These are phyloP conservation scores for Notothenia coriiceps DNA, from an alignment of 2,113 vertebrate species.

Conservation along the genomic window DNA sequence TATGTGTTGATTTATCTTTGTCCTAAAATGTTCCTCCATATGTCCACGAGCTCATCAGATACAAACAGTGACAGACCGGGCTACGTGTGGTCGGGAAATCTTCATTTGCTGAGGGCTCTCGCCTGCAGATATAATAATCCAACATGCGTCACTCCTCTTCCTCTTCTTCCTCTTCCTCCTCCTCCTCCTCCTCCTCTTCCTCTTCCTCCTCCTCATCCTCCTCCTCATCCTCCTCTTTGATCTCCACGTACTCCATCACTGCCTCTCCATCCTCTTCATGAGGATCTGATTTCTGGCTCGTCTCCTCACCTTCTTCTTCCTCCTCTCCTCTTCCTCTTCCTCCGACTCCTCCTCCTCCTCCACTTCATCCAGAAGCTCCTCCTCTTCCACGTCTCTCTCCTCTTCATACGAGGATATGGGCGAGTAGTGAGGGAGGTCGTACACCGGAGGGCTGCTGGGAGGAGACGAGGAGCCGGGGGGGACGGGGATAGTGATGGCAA, in stretches of 20 bases:
- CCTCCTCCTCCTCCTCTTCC: background rate
- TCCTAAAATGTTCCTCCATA: constrained; percentile 20
- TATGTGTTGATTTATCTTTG: constrained; percentile 43
- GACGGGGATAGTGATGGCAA: constrained; percentile 69
- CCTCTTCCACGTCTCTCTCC: constrained; percentile 62
- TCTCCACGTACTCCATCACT: constrained; percentile 64
- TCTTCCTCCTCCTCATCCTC: constrained; percentile 35
- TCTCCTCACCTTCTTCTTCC: constrained; percentile 40
- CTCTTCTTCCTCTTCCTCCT: constrained; percentile 7
- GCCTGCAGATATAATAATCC: background rate
- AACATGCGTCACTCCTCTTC: constrained; percentile 30
- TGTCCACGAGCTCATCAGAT: constrained; percentile 9
- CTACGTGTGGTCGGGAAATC: constrained; percentile 5
- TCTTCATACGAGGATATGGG: constrained; percentile 83
- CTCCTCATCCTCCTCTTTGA: constrained; percentile 48
- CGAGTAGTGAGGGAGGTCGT: constrained; percentile 78
- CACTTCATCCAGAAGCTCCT: constrained; percentile 44
- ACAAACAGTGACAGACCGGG: constrained; percentile 35
- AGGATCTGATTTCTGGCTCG: constrained; percentile 35
- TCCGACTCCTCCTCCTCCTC: constrained; percentile 55
- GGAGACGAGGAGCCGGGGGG: constrained; percentile 22
- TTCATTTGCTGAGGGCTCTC: background rate
- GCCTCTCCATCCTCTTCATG: constrained; percentile 33
- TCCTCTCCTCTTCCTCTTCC: constrained; percentile 50
- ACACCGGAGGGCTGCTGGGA: constrained; percentile 56